These are phyloP conservation scores for Oryzias javanicus DNA, from an alignment of 2,113 vertebrate species.

Conservation along the genomic window DNA sequence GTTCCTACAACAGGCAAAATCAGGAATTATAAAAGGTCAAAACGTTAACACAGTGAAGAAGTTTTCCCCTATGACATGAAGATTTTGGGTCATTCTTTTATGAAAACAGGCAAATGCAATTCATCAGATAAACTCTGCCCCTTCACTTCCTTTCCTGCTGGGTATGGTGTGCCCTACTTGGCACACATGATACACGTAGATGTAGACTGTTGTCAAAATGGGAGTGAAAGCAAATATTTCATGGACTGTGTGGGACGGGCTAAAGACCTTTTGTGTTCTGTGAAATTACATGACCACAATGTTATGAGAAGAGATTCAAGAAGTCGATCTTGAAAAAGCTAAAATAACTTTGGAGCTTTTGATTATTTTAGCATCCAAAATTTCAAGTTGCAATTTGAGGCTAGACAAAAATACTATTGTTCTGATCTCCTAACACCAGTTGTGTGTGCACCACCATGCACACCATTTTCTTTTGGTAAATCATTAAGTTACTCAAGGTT, in stretches of 20 bases:
- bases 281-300: too few species aligned
- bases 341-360: too few species aligned
- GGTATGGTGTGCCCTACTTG: conserved; percentile 57
- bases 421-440: too few species aligned
- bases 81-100: conserved; percentile 29
- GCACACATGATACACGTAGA: conserved; percentile 50
- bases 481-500: too few species aligned
- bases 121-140: conserved; percentile 36
- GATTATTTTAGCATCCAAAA: too few species aligned
- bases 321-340: too few species aligned
- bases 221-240: conserved; percentile 7
- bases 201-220: conserved; percentile 31
- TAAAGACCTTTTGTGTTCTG: too few species aligned
- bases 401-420: too few species aligned
- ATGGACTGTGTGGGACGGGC: background rate
- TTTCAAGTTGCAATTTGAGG: too few species aligned
- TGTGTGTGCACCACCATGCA: too few species aligned
- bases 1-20: conserved; percentile 23
- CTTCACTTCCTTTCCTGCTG: conserved; percentile 44
- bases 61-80: conserved; percentile 24
- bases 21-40: conserved; percentile 27
- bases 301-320: too few species aligned
- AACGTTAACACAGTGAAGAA: conserved; percentile 20
- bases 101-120: conserved; percentile 45
- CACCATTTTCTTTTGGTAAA: too few species aligned